Percentiles rank a stretch among this genome's conserved stretches.
phyloP scores from a whole-genome alignment of 1,140 invertebrate species.

The Zaprionus africanus region DNA sequence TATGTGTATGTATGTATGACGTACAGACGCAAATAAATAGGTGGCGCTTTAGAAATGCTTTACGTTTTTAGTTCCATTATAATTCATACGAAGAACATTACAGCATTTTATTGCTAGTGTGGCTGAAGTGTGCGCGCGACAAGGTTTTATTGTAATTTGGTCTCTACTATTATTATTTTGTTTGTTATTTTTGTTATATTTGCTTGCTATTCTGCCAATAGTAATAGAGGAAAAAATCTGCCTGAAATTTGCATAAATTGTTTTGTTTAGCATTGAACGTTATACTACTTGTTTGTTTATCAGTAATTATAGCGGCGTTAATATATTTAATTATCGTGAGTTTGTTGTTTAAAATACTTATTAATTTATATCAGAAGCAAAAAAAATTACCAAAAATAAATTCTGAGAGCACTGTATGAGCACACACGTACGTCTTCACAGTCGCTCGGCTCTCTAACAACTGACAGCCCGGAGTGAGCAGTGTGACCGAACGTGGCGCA shows the following conservation, averaged over 20 bases:
- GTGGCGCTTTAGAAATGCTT: conserved; percentile 25
- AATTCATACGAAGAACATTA: conserved; percentile 28
- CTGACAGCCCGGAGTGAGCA: conserved; percentile 36
- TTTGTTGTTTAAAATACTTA: conserved; percentile 50
- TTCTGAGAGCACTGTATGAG: conserved; percentile 77
- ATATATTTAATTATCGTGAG: conserved; percentile 59
- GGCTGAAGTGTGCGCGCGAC: conserved; percentile 39
- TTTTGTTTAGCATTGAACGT: conserved; percentile 39
- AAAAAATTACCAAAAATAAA: conserved; percentile 75
- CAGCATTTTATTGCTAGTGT: conserved; percentile 40
- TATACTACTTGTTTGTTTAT: conserved; percentile 42
- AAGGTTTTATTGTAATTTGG: conserved; percentile 38
- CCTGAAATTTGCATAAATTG: conserved; percentile 55
- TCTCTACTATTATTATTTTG: conserved; percentile 12
- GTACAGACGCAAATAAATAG: conserved; percentile 23
- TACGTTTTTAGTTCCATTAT: conserved; percentile 28
- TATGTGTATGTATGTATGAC: conserved; percentile 22
- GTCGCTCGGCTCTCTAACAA: conserved; percentile 70
- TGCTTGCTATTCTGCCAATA: conserved; percentile 50
- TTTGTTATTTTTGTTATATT: conserved; percentile 27
- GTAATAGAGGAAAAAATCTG: conserved; percentile 29
- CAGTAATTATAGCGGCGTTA: conserved; percentile 62
- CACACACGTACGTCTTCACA: conserved; percentile 77
- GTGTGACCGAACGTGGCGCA: conserved; percentile 35
- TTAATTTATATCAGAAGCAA: conserved; percentile 64